Percentiles rank a stretch among this genome's conserved stretches.
Evolutionary conservation across 2,888 invertebrate species (phyloP).

Genomic region (Dasypolia templi): DNA sequence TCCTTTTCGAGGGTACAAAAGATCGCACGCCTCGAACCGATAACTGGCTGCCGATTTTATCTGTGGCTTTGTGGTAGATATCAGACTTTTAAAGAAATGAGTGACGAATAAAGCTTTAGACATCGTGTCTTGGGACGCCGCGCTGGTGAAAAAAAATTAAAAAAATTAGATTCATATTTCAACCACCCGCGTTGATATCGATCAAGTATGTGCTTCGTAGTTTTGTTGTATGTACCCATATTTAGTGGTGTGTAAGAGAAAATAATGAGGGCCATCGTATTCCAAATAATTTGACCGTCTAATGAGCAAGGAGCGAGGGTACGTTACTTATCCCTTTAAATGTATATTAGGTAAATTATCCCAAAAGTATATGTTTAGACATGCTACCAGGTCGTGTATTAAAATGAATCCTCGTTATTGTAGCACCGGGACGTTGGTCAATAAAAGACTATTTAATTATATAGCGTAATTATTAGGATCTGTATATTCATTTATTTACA

Average conservation of each 20-base stretch:
- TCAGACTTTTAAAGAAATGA: slow-evolving; percentile 73
- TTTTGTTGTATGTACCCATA: neutral
- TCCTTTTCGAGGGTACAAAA: slow-evolving; percentile 73
- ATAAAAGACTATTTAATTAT: too few relatives aligned
- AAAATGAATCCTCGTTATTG: too few relatives aligned
- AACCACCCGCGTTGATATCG: slow-evolving; percentile 31
- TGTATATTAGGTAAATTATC: too few relatives aligned
- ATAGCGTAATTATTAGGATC: too few relatives aligned
- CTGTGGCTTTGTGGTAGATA: slow-evolving; percentile 72
- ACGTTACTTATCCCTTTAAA: too few relatives aligned
- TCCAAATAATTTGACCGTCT: neutral
- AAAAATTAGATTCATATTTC: slow-evolving; percentile 46
- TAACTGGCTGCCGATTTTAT: slow-evolving; percentile 78
- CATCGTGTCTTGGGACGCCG: slow-evolving; percentile 44
- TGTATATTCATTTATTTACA: too few relatives aligned
- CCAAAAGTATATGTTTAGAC: too few relatives aligned
- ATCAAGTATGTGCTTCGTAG: slow-evolving; percentile 23
- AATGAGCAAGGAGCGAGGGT: too few relatives aligned
- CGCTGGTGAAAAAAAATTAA: slow-evolving; percentile 40
- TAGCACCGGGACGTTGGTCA: too few relatives aligned
- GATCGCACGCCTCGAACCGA: slow-evolving; percentile 71
- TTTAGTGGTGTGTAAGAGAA: neutral
- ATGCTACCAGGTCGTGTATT: too few relatives aligned
- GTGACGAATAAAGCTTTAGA: slow-evolving; percentile 64
- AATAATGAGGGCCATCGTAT: neutral